Percentiles rank a stretch among this genome's conserved stretches.
Conservation (phyloP, 2,113 vertebrate genomes). For the Macaca mulatta region DNA sequence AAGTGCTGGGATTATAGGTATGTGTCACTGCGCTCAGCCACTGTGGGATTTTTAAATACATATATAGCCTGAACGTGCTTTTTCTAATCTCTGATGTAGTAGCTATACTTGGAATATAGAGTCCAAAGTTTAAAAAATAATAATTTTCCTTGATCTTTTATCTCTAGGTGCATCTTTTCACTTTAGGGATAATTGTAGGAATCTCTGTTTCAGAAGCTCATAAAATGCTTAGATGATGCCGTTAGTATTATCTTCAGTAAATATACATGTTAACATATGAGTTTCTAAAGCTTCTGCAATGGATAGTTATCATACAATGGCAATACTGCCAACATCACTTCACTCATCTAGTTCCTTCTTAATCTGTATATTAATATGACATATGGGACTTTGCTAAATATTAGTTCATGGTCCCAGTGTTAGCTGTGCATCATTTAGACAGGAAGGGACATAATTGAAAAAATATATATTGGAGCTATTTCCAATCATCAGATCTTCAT, state of each 20-base stretch:
- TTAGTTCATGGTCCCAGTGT: background rate
- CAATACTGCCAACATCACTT: background rate
- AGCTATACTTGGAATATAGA: background rate
- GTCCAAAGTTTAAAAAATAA: background rate
- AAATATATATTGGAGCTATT: slow-evolving; percentile 52
- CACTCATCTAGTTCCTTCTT: background rate
- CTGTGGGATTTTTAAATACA: background rate
- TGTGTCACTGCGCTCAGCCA: too few relatives aligned
- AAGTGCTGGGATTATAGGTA: too few relatives aligned
- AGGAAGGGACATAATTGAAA: slow-evolving; percentile 55
- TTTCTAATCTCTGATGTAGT: background rate
- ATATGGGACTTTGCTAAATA: background rate
- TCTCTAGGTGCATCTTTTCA: background rate
- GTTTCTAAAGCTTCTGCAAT: background rate
- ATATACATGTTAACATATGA: too few relatives aligned
- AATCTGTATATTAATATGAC: background rate
- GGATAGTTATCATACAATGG: background rate
- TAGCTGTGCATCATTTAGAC: slow-evolving; percentile 44
- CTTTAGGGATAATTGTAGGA: slow-evolving; percentile 34
- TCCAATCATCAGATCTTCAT: slow-evolving; percentile 50
- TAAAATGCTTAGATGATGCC: background rate
- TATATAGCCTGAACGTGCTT: background rate
- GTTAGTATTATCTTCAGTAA: background rate
- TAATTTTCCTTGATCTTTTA: background rate
- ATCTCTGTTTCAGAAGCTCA: background rate